Evolutionary conservation across 2,113 vertebrate species (phyloP).

Genomic region (Mola mola): DNA sequence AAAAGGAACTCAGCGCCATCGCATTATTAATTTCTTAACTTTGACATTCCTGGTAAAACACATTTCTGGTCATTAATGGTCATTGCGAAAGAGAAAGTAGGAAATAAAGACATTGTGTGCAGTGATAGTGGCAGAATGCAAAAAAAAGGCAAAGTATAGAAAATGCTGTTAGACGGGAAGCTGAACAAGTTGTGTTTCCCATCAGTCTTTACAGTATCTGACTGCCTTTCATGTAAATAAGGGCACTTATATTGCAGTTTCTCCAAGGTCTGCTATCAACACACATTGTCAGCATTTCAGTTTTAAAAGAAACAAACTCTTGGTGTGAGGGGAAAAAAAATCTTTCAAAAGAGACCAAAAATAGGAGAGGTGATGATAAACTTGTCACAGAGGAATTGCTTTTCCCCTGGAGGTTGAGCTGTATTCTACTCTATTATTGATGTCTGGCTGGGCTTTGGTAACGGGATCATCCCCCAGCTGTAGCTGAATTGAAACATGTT

Average conservation of each 20-base stretch:
- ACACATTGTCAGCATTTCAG: slow-evolving; percentile 25
- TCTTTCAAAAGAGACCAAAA: slow-evolving; percentile 24
- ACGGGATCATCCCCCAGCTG: slow-evolving; percentile 31
- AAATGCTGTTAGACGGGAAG: background rate
- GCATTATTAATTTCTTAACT: too few species aligned
- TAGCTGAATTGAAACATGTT: slow-evolving; percentile 40
- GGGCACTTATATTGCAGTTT: slow-evolving; percentile 26
- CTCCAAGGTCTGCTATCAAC: slow-evolving; percentile 21
- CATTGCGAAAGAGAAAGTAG: too few species aligned
- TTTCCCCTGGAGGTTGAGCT: slow-evolving; percentile 22
- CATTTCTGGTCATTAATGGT: too few species aligned
- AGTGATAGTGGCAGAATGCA: too few species aligned
- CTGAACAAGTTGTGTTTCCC: background rate
- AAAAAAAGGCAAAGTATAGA: too few species aligned
- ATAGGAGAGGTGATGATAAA: slow-evolving; percentile 8
- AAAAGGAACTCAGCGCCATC: too few species aligned
- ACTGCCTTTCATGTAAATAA: slow-evolving; percentile 39
- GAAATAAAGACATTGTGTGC: too few species aligned
- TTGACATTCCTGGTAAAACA: too few species aligned
- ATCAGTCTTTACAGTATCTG: background rate
- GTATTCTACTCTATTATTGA: slow-evolving; percentile 53
- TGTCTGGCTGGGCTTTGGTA: slow-evolving; percentile 37
- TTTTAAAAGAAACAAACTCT: slow-evolving; percentile 12
- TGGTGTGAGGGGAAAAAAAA: slow-evolving; percentile 21
- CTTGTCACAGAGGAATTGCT: background rate